Percentiles rank a stretch among this genome's conserved stretches.
Conservation (phyloP, 30 jellyfish, hydroid and myxozoan species). For the Clytia hemisphaerica region DNA sequence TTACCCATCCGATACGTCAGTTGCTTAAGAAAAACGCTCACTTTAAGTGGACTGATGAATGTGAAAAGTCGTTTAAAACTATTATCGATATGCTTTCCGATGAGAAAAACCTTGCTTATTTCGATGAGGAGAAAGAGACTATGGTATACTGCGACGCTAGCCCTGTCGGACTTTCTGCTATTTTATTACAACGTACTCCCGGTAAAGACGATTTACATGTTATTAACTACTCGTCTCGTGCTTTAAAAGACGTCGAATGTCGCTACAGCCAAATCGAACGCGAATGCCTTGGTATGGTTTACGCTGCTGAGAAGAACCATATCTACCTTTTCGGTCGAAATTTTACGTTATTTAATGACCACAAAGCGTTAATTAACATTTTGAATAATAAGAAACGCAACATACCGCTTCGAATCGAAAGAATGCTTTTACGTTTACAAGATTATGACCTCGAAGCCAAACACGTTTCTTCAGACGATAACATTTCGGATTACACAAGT, state of each 20-base stretch:
- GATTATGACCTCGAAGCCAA: too few species aligned
- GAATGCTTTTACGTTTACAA: too few species aligned
- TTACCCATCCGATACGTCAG: conserved; percentile 15
- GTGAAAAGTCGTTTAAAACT: conserved; percentile 17
- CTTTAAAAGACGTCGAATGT: conserved; percentile 30
- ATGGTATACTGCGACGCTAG: conserved; percentile 35
- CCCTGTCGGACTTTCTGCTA: conserved; percentile 47
- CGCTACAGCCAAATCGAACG: conserved; percentile 54
- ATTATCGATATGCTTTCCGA: conserved; percentile 13
- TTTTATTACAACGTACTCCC: conserved; percentile 27
- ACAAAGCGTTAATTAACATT: too few species aligned
- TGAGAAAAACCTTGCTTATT: conserved; percentile 37
- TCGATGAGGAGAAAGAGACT: conserved; percentile 42
- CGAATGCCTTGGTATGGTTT: conserved; percentile 39
- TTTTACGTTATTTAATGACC: too few species aligned
- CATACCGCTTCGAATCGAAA: too few species aligned
- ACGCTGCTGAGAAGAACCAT: conserved; percentile 26
- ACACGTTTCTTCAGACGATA: too few species aligned
- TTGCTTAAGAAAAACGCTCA: conserved; percentile 11
- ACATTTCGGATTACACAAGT: too few species aligned
- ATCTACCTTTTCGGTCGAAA: too few species aligned
- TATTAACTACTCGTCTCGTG: conserved; percentile 44
- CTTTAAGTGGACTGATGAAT: conserved; percentile 35
- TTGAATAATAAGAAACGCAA: too few species aligned
- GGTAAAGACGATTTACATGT: conserved; percentile 18